These are phyloP conservation scores for Fundulus diaphanus DNA, from an alignment of 2,797 vertebrate genomes.

Conservation along the genomic window DNA sequence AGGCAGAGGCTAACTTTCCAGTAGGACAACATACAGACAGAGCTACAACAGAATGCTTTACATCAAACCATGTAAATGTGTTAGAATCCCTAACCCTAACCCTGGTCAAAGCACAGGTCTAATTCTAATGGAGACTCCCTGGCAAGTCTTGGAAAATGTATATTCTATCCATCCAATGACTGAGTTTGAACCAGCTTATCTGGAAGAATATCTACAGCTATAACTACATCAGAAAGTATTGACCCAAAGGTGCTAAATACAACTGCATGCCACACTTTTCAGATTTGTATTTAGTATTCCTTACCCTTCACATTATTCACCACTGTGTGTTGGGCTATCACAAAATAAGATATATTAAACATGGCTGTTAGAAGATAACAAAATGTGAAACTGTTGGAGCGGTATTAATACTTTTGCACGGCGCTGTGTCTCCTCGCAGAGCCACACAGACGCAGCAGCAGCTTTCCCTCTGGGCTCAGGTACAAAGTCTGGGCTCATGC, in stretches of 20 bases:
- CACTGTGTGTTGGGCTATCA: background rate
- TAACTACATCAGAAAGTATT: too few species aligned
- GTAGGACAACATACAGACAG: background rate
- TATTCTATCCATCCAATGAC: background rate
- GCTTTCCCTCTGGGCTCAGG: slow-evolving; percentile 53
- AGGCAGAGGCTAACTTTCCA: background rate
- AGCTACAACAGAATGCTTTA: background rate
- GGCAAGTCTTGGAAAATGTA: background rate
- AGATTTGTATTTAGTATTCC: background rate
- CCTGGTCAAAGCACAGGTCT: background rate
- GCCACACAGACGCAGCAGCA: slow-evolving; percentile 39
- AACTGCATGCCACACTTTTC: background rate
- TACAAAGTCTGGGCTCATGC: slow-evolving; percentile 63
- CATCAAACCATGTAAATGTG: background rate
- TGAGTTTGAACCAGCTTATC: background rate
- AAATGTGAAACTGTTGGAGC: background rate
- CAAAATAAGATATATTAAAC: background rate
- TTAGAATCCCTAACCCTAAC: too few species aligned
- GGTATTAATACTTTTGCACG: background rate
- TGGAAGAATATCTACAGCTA: background rate
- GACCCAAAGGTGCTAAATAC: background rate
- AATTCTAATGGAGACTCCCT: background rate
- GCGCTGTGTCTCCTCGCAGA: background rate
- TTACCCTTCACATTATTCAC: background rate
- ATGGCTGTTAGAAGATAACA: background rate